A percentile compares a stretch with the other conserved stretches of the same genome.
Conservation (phyloP, 2,888 invertebrate genomes). For the Sphaerophoria taeniata region DNA sequence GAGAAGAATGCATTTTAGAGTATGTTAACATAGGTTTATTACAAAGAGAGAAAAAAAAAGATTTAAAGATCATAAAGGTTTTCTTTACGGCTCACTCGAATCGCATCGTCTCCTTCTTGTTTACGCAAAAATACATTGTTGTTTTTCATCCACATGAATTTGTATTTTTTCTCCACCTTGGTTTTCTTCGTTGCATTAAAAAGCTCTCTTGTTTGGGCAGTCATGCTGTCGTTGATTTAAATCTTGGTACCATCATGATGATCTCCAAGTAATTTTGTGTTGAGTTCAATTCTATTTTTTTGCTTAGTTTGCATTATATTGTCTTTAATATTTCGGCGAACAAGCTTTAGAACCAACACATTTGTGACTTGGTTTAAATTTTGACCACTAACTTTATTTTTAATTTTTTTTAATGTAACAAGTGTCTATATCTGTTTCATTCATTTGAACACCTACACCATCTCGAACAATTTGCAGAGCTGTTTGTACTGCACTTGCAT, state of each 20-base stretch:
- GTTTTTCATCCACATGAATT: background rate
- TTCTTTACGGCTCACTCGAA: background rate
- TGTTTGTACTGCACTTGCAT: background rate
- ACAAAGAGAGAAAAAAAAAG: background rate
- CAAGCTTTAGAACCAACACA: background rate
- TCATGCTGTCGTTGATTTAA: too few species aligned
- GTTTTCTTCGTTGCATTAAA: too few species aligned
- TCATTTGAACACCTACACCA: conserved; percentile 1
- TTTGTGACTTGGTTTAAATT: background rate
- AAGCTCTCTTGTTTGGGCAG: too few species aligned
- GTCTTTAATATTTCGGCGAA: too few species aligned
- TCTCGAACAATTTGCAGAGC: conserved; percentile 1
- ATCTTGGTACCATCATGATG: too few species aligned
- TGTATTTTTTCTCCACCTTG: background rate
- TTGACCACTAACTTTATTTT: background rate
- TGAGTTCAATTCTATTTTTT: too few species aligned
- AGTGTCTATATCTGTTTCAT: conserved; percentile 2
- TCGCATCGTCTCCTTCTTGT: background rate
- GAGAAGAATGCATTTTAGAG: background rate
- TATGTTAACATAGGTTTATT: background rate
- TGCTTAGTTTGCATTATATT: too few species aligned
- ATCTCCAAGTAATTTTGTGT: too few species aligned
- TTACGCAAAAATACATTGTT: background rate
- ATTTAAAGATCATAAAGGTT: background rate
- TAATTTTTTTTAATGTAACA: background rate